Evolutionary conservation across 1,140 invertebrate species (phyloP), one percentile per base, ranked within the genome.

Genomic region (Bombus huntii): DNA sequence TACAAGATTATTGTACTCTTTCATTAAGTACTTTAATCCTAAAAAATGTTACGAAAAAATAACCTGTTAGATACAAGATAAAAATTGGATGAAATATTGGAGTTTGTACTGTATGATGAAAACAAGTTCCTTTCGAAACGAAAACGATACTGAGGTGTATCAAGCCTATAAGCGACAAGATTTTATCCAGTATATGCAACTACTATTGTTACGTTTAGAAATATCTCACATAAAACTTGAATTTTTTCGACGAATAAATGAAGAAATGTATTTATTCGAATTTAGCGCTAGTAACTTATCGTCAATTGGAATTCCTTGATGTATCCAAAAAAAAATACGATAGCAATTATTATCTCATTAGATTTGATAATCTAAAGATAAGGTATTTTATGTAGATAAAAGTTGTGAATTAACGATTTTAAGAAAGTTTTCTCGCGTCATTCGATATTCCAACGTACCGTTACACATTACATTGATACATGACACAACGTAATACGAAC

Each of bases 321-420:
- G 28, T 53, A 25, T 39, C 9, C 15, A 66, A 39, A 42, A 57
- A 44, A n/a, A 59, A 76, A 31, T 42, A 39, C 6, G 72, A 83
- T 53, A 83, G 15, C 25, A 53, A 82, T 82, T 59, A 53, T 65
- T 76, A 83, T 83, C 81, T 76, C 28, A 12, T 3, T 10, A 18
- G 18, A 47, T 62, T 82, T 44, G 42, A 76, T 82, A 78, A 78
- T 84, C 75, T 77, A 34, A 0, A 84, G 82, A 84, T 84, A 84
- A 70, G 37, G 22, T 28, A 57, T 68, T 42, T 71, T 18, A 18
- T 31, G 2, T 22, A 6, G 66, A 77, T 53, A 53, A 53, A 82
- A n/a, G 15, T 82, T 0, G 0, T 37, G 15, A 75, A 82, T 65
- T 34, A 9, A 74, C 15, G 8, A 83, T 31, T 77, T 68, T 4